Base-by-base conservation (phyloP, 2,797 vertebrate genomes). In the Halcyon chelicuti region DNA sequence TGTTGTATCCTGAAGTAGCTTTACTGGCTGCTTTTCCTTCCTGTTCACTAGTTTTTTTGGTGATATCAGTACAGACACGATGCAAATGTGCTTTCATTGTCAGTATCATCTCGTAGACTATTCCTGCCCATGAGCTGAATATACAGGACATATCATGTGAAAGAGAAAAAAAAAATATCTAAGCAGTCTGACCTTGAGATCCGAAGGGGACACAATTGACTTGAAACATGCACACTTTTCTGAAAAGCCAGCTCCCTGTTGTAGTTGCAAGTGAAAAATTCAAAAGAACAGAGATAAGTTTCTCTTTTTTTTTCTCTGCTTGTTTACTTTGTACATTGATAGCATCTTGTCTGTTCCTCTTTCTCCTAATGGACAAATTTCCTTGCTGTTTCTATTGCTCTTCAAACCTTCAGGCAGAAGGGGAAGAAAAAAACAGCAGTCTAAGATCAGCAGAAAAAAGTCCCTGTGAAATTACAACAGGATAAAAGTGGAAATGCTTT, bases 1-100 rank as follows among this genome's bases (percentile, higher is more conserved):
- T 92, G 86, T 80, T 93, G 90, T 75, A 91, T 96, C 73, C 89
- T 86, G 89, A 91, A 92, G 92, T 89, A 92, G 93, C 79, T 95
- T 94, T 73, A 57, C 88, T 86, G 84, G 58, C 74, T 93, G 71
- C 58, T 85, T 88, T 94, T 94, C 67, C 52, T 92, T 95, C 79
- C 86, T 76, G 33, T 75, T 97, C 88, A 80, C 71, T 90, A 93
- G 76, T n/a, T 90, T 67, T 84, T 88, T 88, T 61, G 73, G 73
- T 55, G 86, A 86, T 94, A 95, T 86, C 80, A 29, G 68, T 39
- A 74, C 55, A 87, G 90, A 93, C 88, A 96, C 0, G 12, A 95
- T 96, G 89, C 87, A 93, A 96, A 95, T 86, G 57, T 90, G 57
- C 67, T 93, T 92, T 87, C 73, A 47, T 70, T 33, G 26, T 77